Conservation (phyloP, 2,113 vertebrate species). For the Larimichthys crocea region DNA sequence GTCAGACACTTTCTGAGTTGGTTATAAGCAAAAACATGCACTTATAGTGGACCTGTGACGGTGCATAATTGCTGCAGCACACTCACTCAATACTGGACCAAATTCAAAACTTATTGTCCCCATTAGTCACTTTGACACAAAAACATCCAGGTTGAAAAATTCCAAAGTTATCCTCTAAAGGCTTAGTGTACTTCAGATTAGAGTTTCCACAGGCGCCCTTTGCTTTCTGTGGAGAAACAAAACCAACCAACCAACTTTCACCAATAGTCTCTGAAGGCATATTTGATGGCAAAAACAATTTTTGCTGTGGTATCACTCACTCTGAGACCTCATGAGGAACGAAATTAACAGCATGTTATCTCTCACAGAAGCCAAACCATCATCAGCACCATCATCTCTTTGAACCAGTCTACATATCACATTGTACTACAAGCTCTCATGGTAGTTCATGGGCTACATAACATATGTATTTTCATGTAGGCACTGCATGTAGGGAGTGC, state of each 20-base stretch:
- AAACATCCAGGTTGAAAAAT: no score
- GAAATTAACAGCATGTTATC: not conserved
- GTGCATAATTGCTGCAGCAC: no score
- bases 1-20: no score
- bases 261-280: not conserved
- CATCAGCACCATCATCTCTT: not conserved
- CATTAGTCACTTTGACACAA: no score
- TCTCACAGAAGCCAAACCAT: not conserved
- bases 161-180: no score
- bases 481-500: not conserved
- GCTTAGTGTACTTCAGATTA: not conserved
- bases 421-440: not conserved
- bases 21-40: no score
- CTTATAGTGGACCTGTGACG: no score
- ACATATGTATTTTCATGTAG: not conserved
- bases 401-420: not conserved
- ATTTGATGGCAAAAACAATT: not conserved
- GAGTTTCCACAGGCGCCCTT: not conserved
- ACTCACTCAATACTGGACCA: no score
- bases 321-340: not conserved
- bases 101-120: no score
- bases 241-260: not conserved
- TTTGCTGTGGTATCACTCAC: not conserved
- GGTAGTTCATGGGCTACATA: constrained; percentile 2
- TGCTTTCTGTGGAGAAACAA: not conserved